Percentiles rank a stretch among this genome's conserved stretches.
Conservation (phyloP, 1,140 invertebrate species). For the Pentalonia nigronervosa region DNA sequence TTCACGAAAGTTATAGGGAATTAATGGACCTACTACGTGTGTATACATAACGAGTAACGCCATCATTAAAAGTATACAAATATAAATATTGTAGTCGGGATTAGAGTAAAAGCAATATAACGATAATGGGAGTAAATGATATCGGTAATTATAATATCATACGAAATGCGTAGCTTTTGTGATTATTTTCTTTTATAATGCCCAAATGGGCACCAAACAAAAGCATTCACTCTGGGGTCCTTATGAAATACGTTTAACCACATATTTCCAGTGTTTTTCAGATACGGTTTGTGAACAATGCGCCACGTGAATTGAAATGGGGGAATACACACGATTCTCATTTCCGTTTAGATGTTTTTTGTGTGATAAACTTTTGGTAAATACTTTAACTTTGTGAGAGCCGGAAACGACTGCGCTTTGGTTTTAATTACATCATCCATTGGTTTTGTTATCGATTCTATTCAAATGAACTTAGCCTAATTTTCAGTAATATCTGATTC, state of each 20-base stretch:
- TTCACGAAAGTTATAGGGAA: neutral
- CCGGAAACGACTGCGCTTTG: neutral
- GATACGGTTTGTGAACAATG: slow-evolving; percentile 19
- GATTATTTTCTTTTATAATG: neutral
- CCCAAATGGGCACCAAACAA: neutral
- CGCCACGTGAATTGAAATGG: neutral
- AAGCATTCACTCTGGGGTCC: neutral
- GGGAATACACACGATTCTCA: neutral
- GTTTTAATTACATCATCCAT: slow-evolving; percentile 2
- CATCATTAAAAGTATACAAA: neutral
- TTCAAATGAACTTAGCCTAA: slow-evolving; percentile 28
- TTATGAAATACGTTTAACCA: slow-evolving; percentile 24
- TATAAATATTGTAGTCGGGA: neutral
- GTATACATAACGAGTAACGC: neutral
- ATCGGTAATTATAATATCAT: slow-evolving; percentile 14
- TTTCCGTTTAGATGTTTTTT: slow-evolving; percentile 35
- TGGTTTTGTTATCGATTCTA: slow-evolving; percentile 23
- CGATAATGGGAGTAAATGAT: slow-evolving; percentile 1
- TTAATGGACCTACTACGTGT: neutral
- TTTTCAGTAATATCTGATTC: slow-evolving; percentile 8
- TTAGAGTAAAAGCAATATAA: neutral
- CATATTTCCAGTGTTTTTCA: neutral
- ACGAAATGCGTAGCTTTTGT: neutral
- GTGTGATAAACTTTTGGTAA: slow-evolving; percentile 31
- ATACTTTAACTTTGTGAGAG: slow-evolving; percentile 30